Evolutionary conservation across 2,113 vertebrate species (phyloP), one percentile per base, ranked within the genome.

Genomic region (Neomonachus schauinslandi): DNA sequence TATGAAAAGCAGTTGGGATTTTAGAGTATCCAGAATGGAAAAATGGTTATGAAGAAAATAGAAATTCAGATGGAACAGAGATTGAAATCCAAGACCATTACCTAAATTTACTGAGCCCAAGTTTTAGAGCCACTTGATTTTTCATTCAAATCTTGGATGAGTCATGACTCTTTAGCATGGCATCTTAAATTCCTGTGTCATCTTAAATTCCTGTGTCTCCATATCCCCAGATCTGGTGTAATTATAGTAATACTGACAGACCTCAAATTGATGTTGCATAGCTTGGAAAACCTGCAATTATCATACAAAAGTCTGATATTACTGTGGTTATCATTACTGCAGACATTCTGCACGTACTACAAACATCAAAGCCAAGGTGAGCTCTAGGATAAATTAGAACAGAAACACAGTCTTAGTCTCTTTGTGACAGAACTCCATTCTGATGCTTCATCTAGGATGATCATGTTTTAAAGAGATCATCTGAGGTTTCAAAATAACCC

Each of bases 251-350:
- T 96, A 67, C 63, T 69, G 46, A 84, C 77, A 36, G 76, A 89
- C 71, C 92, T 97, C 79, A 95, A 97, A 97, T 85, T 84, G 63
- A 91, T 33, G 89, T 39, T 95, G 36, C 7, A 11, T 72, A 89
- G 42, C 57, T 95, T 72, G 82, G 82, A 95, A 96, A 93, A 92
- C 92, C 92, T 91, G 9, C 92, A 97, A 97, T 96, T 97, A 97
- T 14, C 46, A 51, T 12, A 82, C 63, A 74, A 96, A 96, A 65
- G 76, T 94, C 87, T 49, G 15, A 46, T 72, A 72, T 72, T 71
- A 91, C 46, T 88, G 39, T 79, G 59, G 67, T 86, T 93, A 96
- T 91, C 57, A 18, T 84, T 94, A 81, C 61, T 74, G 51, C 65
- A 91, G 94, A 85, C 46, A 81, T 71, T 87, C 28, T 65, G 76